Conservation (phyloP, 2,797 vertebrate species). For the Melanotaenia boesemani region DNA sequence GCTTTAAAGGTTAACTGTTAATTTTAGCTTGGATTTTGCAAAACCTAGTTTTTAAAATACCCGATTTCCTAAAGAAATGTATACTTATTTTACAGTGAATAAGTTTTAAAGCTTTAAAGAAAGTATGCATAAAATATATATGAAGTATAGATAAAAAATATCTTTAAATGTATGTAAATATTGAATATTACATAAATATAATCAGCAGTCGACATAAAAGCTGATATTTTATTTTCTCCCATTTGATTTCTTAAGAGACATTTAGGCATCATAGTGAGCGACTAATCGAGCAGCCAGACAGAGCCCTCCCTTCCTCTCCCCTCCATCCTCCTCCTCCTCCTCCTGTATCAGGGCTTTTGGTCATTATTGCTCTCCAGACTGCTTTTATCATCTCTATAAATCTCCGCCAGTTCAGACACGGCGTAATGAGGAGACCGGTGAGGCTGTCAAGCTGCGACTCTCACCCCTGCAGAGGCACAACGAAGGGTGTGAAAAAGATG, state of each 20-base stretch:
- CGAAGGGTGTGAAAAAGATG: slow-evolving; percentile 7
- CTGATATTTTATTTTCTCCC: slow-evolving; percentile 22
- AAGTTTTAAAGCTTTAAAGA: no score
- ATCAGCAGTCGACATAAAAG: neutral
- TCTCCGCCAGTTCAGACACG: slow-evolving; percentile 69
- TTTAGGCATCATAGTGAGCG: neutral
- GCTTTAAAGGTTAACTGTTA: neutral
- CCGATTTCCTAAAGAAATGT: no score
- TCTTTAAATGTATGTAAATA: slow-evolving; percentile 3
- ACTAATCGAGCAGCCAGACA: slow-evolving; percentile 42
- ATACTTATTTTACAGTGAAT: no score
- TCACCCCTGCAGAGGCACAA: slow-evolving; percentile 51
- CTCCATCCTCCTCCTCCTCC: slow-evolving; percentile 23
- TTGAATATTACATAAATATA: no score
- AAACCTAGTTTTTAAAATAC: no score
- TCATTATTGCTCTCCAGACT: slow-evolving; percentile 78
- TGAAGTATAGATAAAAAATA: neutral
- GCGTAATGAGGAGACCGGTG: slow-evolving; percentile 73
- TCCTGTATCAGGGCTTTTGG: slow-evolving; percentile 55
- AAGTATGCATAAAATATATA: neutral
- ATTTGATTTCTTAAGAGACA: slow-evolving; percentile 25
- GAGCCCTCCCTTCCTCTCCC: slow-evolving; percentile 3
- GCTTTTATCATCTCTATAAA: slow-evolving; percentile 82
- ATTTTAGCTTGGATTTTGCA: no score
- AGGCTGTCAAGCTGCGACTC: slow-evolving; percentile 67